These are phyloP conservation scores for Alexandromys fortis DNA, from an alignment of 2,113 vertebrate genomes.

Conservation along the genomic window DNA sequence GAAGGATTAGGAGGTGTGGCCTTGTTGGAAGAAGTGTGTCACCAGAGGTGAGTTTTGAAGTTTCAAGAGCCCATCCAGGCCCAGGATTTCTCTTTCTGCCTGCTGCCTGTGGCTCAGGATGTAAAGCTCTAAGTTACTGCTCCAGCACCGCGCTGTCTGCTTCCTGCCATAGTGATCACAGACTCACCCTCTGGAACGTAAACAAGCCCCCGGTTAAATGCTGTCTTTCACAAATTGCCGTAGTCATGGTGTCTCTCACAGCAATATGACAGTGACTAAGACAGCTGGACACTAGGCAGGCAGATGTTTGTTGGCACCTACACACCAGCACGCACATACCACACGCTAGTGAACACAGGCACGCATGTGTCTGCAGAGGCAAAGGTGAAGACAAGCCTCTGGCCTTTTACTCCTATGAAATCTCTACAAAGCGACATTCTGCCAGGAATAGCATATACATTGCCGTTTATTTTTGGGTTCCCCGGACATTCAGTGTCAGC, in stretches of 20 bases:
- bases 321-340: background rate
- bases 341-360: background rate
- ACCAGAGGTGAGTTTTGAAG: background rate
- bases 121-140: background rate
- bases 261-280: background rate
- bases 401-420: background rate
- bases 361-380: background rate
- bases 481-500: background rate
- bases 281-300: background rate
- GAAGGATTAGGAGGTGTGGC: background rate
- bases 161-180: accelerated
- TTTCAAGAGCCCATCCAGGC: background rate
- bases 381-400: background rate
- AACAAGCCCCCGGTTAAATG: background rate
- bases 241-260: background rate
- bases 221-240: background rate
- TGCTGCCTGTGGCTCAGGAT: background rate
- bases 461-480: background rate
- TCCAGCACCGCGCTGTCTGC: background rate
- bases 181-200: background rate
- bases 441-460: background rate
- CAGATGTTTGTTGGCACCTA: background rate
- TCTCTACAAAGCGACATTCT: background rate
- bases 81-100: background rate
- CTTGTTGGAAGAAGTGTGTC: background rate